Base-by-base conservation (phyloP, 2,113 vertebrate species). In the Isurus oxyrinchus region DNA sequence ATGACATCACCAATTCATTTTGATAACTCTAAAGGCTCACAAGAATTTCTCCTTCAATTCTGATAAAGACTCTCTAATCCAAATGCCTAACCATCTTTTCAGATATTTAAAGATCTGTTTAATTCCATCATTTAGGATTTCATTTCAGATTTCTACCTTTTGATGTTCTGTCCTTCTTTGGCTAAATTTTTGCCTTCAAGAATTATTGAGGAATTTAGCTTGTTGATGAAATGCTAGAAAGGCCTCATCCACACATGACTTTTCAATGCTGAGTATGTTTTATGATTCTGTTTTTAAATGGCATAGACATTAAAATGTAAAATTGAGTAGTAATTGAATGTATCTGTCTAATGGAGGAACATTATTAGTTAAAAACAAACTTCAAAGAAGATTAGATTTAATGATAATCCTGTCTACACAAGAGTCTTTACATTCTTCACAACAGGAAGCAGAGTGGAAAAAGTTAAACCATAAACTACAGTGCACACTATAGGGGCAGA, bases 331-430 rank as follows among this genome's bases (percentile, higher is more conserved):
- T 59, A 13, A 59, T 93, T 93, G 59, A 93, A 93, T n/a, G 4
- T 61, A 93, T 19, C 88, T 93, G 88, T 27, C 14, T n/a, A 21
- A n/a, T 61, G 31, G 31, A 93, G 27, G 10, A 19, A 31, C 88
- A 93, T 59, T 14, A 31, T 59, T 93, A 93, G 40, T 35, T 61
- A 61, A 93, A 23, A 91, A 61, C 14, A 61, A 90, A 61, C 5
- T 76, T 61, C 88, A 93, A 93, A 59, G 53, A 49, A 55, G 88
- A 61, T 61, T 93, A 61, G 88, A 59, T 93, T 93, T 93, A 61
- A 93, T 93, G 88, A n/a, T 31, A 93, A n/a, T 61, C 57, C 35
- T 93, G 88, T 19, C 55, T 4, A 35, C 25, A 55, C 57, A 93
- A 61, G 57, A 61, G 1, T 7, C 1, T n/a, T 93, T n/a, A 13